Percentiles rank a stretch among this genome's conserved stretches.
Evolutionary conservation across 2,888 invertebrate species (phyloP).

Genomic region (Busseola fusca): DNA sequence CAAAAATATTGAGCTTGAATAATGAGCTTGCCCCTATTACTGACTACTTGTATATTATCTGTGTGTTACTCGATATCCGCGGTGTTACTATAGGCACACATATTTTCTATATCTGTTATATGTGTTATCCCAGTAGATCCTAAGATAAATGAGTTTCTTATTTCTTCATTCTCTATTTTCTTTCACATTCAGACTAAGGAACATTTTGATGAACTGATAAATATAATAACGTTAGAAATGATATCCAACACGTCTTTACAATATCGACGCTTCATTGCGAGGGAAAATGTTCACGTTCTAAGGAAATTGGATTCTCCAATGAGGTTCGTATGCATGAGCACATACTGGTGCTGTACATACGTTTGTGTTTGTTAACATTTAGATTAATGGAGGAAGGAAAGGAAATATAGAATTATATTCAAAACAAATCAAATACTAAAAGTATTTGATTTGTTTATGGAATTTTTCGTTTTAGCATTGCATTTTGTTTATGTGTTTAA

Average conservation of each 20-base stretch:
- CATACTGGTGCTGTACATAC: slow-evolving; percentile 18
- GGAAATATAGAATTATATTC: slow-evolving; percentile 1
- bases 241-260: slow-evolving; percentile 61
- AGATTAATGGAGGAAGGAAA: background rate
- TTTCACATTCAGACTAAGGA: background rate
- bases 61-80: no score
- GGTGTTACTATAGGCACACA: background rate
- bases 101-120: background rate
- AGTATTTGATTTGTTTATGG: no score
- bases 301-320: slow-evolving; percentile 80
- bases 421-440: background rate
- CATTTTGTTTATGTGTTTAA: background rate
- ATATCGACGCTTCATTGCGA: slow-evolving; percentile 70
- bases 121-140: background rate
- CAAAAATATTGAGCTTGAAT: no score
- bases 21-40: no score
- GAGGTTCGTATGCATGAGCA: slow-evolving; percentile 62
- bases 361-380: slow-evolving; percentile 40
- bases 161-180: background rate
- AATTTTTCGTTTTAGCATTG: background rate
- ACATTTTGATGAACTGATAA: slow-evolving; percentile 45
- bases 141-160: background rate
- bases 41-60: no score
- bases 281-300: slow-evolving; percentile 76
- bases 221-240: slow-evolving; percentile 36